Evolutionary conservation across 1,140 invertebrate species (phyloP), one percentile per base, ranked within the genome.

Genomic region (Aleiodes sp.): DNA sequence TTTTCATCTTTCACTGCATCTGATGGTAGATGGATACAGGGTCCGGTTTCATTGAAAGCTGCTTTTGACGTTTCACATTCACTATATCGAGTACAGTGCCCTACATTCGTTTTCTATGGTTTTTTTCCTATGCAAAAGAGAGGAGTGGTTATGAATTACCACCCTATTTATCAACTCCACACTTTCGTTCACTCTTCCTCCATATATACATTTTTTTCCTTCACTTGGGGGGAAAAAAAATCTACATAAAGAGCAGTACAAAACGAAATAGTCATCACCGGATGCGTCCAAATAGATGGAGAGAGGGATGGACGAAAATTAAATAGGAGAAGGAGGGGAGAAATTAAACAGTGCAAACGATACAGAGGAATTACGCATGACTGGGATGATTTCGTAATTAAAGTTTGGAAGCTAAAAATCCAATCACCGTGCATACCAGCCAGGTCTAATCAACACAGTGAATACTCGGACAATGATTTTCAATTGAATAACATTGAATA

Each of bases 61-160:
- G 65, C 31, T 71, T 63, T 67, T 67, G 64, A 71, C 70, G 24
- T 66, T 71, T 62, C 12, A 24, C 19, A 56, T 63, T 64, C 19
- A 26, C 28, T 63, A 46, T 65, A 46, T 33, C 46, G 46, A 52
- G 46, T 52, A 52, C 46, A 52, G 46, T 52, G 46, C 19, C 46
- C 46, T 24, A 52, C 46, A 52, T 52, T 21, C 46, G 46, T 52
- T 16, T 21, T 52, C 46, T 24, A 24, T 21, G 46, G 1, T 24
- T 52, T 52, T 52, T 52, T 52, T 52, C 26, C 14, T 14, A 24
- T 24, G 39, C 28, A 33, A 24, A 16, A 61, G 39, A 28, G 46
- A 52, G 68, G 60, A 37, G 24, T 70, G 68, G 61, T 65, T 64
- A 56, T 70, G 68, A 70, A 70, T 63, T 52, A 56, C 8, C 12